Conservation (phyloP, 2,113 vertebrate species). For the Strix uralensis region DNA sequence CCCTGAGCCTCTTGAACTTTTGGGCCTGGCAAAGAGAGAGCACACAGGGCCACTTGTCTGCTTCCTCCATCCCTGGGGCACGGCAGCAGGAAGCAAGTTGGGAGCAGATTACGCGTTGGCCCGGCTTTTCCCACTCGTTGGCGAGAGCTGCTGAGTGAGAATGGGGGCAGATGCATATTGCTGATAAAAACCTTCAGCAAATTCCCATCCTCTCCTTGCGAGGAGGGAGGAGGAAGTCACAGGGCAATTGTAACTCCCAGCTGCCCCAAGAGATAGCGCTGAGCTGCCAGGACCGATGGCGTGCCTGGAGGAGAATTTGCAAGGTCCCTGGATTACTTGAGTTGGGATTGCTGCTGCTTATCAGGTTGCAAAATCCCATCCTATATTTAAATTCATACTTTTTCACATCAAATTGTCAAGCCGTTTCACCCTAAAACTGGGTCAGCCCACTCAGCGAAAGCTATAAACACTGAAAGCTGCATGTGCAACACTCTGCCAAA, state of each 20-base stretch:
- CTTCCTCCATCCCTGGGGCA: conserved; percentile 61
- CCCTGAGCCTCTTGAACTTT: conserved; percentile 26
- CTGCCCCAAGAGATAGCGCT: neutral
- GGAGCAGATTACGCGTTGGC: conserved; percentile 52
- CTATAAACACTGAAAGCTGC: neutral
- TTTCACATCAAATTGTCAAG: neutral
- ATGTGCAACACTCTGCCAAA: neutral
- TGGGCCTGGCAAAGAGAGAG: conserved; percentile 18
- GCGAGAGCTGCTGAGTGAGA: conserved; percentile 2
- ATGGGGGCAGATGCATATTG: conserved; percentile 53
- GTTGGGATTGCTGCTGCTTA: neutral
- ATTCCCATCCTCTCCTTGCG: conserved; percentile 47
- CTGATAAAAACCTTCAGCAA: conserved; percentile 59
- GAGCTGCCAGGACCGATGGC: accelerated
- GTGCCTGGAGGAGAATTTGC: neutral
- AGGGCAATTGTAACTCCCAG: neutral
- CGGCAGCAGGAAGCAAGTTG: conserved; percentile 49
- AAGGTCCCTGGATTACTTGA: neutral
- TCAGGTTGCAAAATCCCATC: accelerated
- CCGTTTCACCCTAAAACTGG: neutral
- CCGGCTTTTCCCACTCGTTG: conserved; percentile 57
- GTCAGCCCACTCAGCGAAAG: neutral
- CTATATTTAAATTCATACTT: neutral
- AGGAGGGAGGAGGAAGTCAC: conserved; percentile 48
- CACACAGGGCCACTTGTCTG: conserved; percentile 44